Conservation (phyloP, 2,888 invertebrate species). For the Imbricaverruca yamaguchii region DNA sequence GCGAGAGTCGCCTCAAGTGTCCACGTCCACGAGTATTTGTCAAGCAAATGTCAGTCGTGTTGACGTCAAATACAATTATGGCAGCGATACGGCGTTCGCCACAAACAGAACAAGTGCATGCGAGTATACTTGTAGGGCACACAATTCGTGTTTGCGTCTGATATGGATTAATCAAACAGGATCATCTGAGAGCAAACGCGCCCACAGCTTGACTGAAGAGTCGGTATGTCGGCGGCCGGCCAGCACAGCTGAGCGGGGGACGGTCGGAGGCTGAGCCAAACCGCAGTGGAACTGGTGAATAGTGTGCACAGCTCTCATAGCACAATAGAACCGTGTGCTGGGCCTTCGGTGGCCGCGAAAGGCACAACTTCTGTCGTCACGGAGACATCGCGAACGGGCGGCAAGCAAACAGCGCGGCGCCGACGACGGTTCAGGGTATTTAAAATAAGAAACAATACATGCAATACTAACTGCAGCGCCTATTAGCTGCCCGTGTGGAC, state of each 20-base stretch:
- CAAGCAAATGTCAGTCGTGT: not conserved
- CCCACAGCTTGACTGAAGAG: not conserved
- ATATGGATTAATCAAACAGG: slow-evolving; percentile 17
- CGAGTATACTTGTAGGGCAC: not conserved
- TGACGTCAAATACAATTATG: not conserved
- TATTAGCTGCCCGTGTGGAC: too few species aligned
- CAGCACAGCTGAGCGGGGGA: not conserved
- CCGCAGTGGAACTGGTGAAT: not conserved
- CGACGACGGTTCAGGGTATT: too few species aligned
- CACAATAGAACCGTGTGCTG: not conserved
- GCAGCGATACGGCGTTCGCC: not conserved
- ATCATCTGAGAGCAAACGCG: not conserved
- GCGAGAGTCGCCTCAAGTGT: too few species aligned
- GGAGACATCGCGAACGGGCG: too few species aligned
- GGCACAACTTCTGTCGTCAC: too few species aligned
- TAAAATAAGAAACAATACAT: too few species aligned
- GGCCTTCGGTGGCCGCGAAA: too few species aligned
- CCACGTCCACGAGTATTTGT: not conserved
- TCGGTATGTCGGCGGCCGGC: not conserved
- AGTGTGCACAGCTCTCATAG: not conserved
- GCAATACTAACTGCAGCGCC: too few species aligned
- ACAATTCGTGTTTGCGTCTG: not conserved
- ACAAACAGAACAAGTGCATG: not conserved
- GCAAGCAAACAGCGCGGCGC: too few species aligned
- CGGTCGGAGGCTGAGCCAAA: not conserved